These are phyloP conservation scores for Strigops habroptila DNA, from an alignment of 2,113 vertebrate species.

Conservation along the genomic window DNA sequence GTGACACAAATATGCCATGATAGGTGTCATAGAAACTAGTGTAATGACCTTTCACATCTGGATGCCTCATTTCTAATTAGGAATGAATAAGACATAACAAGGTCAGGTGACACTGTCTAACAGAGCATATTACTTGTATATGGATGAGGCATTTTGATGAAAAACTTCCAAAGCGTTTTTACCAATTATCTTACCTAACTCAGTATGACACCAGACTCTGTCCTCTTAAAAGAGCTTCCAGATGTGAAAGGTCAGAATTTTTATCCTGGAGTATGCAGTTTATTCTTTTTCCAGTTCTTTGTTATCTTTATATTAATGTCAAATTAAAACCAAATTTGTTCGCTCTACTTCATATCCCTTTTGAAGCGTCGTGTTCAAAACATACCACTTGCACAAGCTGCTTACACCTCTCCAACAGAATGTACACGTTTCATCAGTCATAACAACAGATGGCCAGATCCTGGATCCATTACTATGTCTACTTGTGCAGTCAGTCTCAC, in stretches of 20 bases:
- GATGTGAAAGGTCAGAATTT: not conserved
- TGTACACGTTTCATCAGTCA: not conserved
- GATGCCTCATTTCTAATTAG: constrained; percentile 40
- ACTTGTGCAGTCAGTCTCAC: not conserved
- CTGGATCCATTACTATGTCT: not conserved
- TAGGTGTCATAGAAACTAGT: constrained; percentile 21
- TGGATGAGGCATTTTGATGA: constrained; percentile 5
- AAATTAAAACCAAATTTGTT: not conserved
- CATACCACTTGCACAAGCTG: not conserved
- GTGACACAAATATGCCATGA: constrained; percentile 49
- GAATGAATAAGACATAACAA: constrained; percentile 54
- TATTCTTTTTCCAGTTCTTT: not conserved
- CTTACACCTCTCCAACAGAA: not conserved
- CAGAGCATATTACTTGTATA: not conserved
- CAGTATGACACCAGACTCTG: not conserved
- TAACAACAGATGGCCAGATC: not conserved
- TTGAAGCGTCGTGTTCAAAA: not conserved
- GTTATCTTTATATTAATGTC: not conserved
- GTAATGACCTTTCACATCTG: constrained; percentile 60
- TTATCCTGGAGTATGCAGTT: not conserved
- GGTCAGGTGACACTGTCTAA: constrained; percentile 34
- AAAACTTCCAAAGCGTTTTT: not conserved
- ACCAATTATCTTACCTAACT: not conserved
- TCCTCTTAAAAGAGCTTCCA: not conserved
- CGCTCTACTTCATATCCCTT: not conserved